A percentile compares a stretch with the other conserved stretches of the same genome.
Evolutionary conservation across 2,113 vertebrate species (phyloP).

Genomic region (Alaudala cheleensis): DNA sequence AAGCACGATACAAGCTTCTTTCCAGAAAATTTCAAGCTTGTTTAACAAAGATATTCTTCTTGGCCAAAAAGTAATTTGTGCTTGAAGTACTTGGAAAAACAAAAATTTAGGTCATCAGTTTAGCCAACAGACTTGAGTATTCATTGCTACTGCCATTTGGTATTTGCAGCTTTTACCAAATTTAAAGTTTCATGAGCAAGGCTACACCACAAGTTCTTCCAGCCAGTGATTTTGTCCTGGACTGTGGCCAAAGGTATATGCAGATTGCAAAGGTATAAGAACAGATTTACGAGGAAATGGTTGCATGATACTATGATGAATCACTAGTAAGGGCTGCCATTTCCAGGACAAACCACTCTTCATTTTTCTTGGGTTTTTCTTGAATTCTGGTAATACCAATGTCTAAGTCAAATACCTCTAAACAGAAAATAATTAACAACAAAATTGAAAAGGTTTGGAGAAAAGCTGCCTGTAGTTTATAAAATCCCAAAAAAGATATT

Average conservation of each 20-base stretch:
- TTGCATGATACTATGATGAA: neutral
- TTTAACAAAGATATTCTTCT: neutral
- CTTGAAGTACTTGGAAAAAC: neutral
- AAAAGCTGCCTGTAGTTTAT: neutral
- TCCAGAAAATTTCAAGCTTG: neutral
- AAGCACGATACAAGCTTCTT: neutral
- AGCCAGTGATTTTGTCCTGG: neutral
- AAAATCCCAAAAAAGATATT: neutral
- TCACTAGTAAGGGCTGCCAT: neutral
- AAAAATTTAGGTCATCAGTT: neutral
- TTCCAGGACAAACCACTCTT: neutral
- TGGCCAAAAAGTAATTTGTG: neutral
- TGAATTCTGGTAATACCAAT: neutral
- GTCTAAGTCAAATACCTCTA: neutral
- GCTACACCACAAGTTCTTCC: neutral
- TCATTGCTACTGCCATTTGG: neutral
- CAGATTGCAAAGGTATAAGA: neutral
- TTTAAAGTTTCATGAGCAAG: neutral
- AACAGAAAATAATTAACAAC: neutral
- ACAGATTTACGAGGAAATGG: neutral
- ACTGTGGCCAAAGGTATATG: neutral
- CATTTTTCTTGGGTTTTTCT: neutral
- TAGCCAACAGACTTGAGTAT: neutral
- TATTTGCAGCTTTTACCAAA: neutral
- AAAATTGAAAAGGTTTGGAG: neutral